Base-by-base conservation (phyloP, 2,888 invertebrate genomes). In the Xylophagus ater region DNA sequence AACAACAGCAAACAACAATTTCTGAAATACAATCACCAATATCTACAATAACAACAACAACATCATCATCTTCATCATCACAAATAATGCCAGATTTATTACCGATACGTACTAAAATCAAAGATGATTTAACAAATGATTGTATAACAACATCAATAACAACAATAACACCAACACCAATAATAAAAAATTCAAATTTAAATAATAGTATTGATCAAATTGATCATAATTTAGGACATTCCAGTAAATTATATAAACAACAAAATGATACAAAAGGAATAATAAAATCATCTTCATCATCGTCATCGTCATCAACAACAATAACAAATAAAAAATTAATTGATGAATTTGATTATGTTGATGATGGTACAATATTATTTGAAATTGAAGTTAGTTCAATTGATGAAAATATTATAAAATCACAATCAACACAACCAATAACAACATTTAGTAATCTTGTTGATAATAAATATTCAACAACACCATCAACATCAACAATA, bases 331-430 rank as follows among this genome's bases (percentile, higher is more conserved):
- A n/a, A n/a, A n/a, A n/a, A n/a, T n/a, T n/a, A n/a, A 5, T 2
- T 12, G 12, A 33, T 10, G 20, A 17, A 17, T 17, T 13, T n/a
- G 12, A 14, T 21, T n/a, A 21, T 21, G 9, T 8, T 4, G 17
- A 17, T 9, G 19, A 37, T 20, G 40, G 40, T 10, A 40, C 32
- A 10, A 35, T 42, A 9, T 8, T 42, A 12, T 44, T 38, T 24
- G 44, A 47, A 36, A 41, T 44, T 14, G 43, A 43, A 35, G 42
- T 44, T 9, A 41, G 41, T 34, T 41, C 32, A 15, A 24, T 32
- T 8, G 38, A 38, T 21, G 14, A 36, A n/a, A 31, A 10, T n/a
- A 21, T 33, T 7, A 21, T 25, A 9, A 32, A 34, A 20, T 20
- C 19, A 19, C 20, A 26, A 9, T 26, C 26, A 32, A 36, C 32